A percentile compares a stretch with the other conserved stretches of the same genome.
These are phyloP conservation scores for Charadrius vociferus DNA, from an alignment of 2,113 vertebrate genomes.

Conservation along the genomic window DNA sequence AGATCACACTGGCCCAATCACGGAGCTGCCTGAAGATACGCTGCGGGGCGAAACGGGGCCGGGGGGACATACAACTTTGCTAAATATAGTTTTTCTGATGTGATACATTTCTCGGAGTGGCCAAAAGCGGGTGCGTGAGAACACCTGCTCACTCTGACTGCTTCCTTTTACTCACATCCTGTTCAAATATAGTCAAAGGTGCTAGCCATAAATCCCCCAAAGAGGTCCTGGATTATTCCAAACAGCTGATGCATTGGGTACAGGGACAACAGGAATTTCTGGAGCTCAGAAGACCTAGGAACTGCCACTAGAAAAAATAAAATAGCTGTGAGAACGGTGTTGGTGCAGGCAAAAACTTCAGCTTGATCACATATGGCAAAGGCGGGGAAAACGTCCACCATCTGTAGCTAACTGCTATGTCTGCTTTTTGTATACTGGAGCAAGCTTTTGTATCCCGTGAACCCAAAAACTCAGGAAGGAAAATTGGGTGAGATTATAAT, in stretches of 20 bases:
- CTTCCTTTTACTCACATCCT: conserved; percentile 82
- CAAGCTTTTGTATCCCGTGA: not conserved
- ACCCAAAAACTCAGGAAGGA: not conserved
- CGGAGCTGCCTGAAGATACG: not conserved
- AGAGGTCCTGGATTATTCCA: conserved; percentile 2
- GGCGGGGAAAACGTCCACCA: not conserved
- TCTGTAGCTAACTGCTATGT: not conserved
- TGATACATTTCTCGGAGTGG: conserved; percentile 32
- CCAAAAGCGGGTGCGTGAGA: conserved; percentile 31
- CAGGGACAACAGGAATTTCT: conserved; percentile 8
- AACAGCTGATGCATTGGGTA: not conserved
- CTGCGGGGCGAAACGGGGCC: fast-evolving
- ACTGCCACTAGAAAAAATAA: not conserved
- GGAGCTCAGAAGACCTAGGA: not conserved
- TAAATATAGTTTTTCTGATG: conserved; percentile 68
- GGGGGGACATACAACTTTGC: not conserved
- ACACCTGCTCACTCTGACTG: conserved; percentile 53
- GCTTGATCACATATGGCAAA: not conserved
- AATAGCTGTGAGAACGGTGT: not conserved
- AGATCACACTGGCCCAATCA: not conserved
- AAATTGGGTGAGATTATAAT: not conserved
- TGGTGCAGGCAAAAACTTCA: not conserved
- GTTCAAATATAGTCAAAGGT: conserved; percentile 6
- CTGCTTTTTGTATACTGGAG: not conserved
- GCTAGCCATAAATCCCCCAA: not conserved